Base-by-base conservation (phyloP, 2,797 vertebrate species). In the Perdix hodgsoniae region DNA sequence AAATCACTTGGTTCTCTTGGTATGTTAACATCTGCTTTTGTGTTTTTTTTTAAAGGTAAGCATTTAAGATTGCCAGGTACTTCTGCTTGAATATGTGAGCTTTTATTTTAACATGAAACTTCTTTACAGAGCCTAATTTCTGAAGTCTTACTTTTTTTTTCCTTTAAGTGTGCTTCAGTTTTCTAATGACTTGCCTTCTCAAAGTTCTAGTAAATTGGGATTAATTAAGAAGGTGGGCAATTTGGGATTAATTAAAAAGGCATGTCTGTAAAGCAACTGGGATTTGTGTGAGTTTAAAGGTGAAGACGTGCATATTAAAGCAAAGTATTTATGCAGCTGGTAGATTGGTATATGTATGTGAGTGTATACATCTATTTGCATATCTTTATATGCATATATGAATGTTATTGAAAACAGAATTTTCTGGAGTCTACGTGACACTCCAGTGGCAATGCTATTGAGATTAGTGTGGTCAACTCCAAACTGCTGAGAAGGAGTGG, bases 161-260 rank as follows among this genome's bases (percentile, higher is more conserved):
- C 78, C 78, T 87, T 44, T 18, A 57, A 86, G 21, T 35, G 21
- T 35, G 23, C 80, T 91, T 83, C 86, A 49, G 77, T 94, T 78
- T 66, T 54, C 44, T 90, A 40, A 91, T 49, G 71, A 59, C 31
- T 93, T 84, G 23, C 70, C 66, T 81, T 45, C 63, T 89, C 66
- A 78, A 57, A 37, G 29, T 83, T 81, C 74, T 75, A 50, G 77
- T 64, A 93, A 91, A 19, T 56, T 95, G 78, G 89, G 87, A 94
- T 91, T 96, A 91, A 89, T 95, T 94, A 95, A 86, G 83, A 75
- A 91, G 80, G 65, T 0, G 1, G 73, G 61, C 49, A 75, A 91
- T 7, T 63, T 94, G 82, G 82, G 91, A 92, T 96, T 96, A 96
- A 93, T 96, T 96, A 94, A 83, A 54, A 85, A 94, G 65, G 14